phyloP scores from a whole-genome alignment of 2,888 invertebrate genomes.

The Crepidodera aurea region DNA sequence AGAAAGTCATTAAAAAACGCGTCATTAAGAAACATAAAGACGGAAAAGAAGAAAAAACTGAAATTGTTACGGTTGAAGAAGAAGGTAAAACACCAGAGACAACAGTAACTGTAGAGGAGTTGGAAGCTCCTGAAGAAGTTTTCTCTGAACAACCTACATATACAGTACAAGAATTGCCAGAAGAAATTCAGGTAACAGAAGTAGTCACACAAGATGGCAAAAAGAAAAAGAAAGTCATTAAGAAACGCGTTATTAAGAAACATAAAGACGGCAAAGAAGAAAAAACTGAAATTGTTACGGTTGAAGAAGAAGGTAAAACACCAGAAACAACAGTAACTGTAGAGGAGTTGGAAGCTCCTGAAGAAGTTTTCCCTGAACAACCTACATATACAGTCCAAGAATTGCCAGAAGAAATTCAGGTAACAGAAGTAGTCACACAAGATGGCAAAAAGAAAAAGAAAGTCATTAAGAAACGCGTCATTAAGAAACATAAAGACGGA shows the following conservation, averaged over 20 bases:
- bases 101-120: constrained; percentile 49
- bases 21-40: constrained; percentile 45
- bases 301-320: constrained; percentile 48
- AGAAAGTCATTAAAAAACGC: constrained; percentile 49
- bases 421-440: constrained; percentile 48
- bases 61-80: constrained; percentile 50
- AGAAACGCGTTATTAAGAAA: constrained; percentile 40
- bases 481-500: constrained; percentile 58
- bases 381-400: constrained; percentile 48
- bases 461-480: constrained; percentile 57
- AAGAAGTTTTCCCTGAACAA: constrained; percentile 48
- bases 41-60: constrained; percentile 51
- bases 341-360: constrained; percentile 54
- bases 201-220: constrained; percentile 46
- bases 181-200: constrained; percentile 45
- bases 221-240: constrained; percentile 43
- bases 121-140: constrained; percentile 46
- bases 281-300: constrained; percentile 51
- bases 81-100: constrained; percentile 48
- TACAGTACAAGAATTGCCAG: constrained; percentile 45
- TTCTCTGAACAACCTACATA: constrained; percentile 43
- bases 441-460: constrained; percentile 46
- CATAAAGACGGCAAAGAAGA: constrained; percentile 55
- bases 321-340: constrained; percentile 47
- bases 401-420: constrained; percentile 54